Percentiles rank a stretch among this genome's conserved stretches.
These are phyloP conservation scores for Scylla paramamosain DNA, from an alignment of 1,140 invertebrate genomes.

Conservation along the genomic window DNA sequence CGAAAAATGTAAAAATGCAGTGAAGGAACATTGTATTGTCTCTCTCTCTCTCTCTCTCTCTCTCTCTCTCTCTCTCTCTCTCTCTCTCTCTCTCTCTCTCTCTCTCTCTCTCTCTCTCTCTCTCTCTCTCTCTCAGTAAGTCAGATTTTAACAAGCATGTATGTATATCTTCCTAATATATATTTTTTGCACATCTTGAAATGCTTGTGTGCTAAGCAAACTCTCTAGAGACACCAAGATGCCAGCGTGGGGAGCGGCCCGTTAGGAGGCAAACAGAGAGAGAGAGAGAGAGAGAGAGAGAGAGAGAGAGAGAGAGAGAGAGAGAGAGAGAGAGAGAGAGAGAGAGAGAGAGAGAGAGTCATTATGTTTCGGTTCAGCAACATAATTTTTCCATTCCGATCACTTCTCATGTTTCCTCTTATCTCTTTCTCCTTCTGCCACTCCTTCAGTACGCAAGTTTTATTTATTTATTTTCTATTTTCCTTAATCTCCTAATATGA, in stretches of 20 bases:
- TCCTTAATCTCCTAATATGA: too few relatives aligned
- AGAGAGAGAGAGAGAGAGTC: neutral
- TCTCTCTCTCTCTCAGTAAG: too few relatives aligned
- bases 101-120: too few relatives aligned
- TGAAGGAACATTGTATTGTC: too few relatives aligned
- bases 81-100: too few relatives aligned
- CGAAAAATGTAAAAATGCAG: too few relatives aligned
- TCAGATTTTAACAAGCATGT: neutral
- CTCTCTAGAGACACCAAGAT: neutral
- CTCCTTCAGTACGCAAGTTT: too few relatives aligned
- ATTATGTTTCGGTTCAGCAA: neutral
- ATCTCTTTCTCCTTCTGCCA: neutral
- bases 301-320: neutral
- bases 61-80: too few relatives aligned
- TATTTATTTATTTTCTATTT: too few relatives aligned
- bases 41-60: too few relatives aligned
- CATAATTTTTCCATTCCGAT: neutral
- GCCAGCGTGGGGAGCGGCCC: neutral
- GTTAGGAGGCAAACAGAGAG: conserved; percentile 17
- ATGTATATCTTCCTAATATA: neutral
- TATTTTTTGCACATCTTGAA: neutral
- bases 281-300: conserved; percentile 11
- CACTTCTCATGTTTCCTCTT: neutral
- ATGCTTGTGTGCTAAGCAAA: neutral
- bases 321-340: neutral